Evolutionary conservation across 2,888 invertebrate species (phyloP), one percentile per base, ranked within the genome.

Genomic region (Eupithecia exiguata): DNA sequence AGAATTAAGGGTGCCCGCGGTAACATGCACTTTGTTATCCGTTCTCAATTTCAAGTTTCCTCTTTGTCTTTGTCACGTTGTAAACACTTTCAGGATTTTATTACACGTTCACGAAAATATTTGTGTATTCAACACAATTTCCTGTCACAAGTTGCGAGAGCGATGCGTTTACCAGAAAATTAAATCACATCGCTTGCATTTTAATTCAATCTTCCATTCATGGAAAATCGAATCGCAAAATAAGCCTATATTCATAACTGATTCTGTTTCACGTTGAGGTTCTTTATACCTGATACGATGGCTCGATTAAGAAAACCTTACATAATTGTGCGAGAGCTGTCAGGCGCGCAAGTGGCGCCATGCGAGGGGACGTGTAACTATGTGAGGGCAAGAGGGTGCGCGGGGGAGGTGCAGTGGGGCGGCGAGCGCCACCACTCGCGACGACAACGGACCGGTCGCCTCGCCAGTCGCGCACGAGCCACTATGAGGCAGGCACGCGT

Each of bases 261-360:
- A 83, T 83, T 76, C 82, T 81, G 83, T 78, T 77, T 74, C 77
- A 81, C 72, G 43, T 82, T 82, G 82, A 84, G 81, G 84, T 84
- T 86, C 86, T 80, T 84, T 86, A 89, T 91, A 90, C 87, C 89
- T 88, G 83, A 86, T 88, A 87, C 87, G 89, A 88, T 89, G 86
- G 89, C 88, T 91, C 89, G 90, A 93, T 92, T 92, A 93, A 92
- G 91, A 93, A 93, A 93, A 92, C 91, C 93, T 92, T 93, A 93
- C 89, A 92, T 94, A 93, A 93, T 92, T 93, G 91, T 92, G 88
- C 87, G 89, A 90, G 88, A 90, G 89, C 88, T 89, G 88, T 86
- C 87, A 84, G 88, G 85, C 85, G 91, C 89, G 91, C 91, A 90
- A 93, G 94, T 93, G 92, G 93, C 93, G 93, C 93, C 92, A 87